A percentile compares a stretch with the other conserved stretches of the same genome.
These are phyloP conservation scores for Lampropteryx suffumata DNA, from an alignment of 2,888 invertebrate species.

Conservation along the genomic window DNA sequence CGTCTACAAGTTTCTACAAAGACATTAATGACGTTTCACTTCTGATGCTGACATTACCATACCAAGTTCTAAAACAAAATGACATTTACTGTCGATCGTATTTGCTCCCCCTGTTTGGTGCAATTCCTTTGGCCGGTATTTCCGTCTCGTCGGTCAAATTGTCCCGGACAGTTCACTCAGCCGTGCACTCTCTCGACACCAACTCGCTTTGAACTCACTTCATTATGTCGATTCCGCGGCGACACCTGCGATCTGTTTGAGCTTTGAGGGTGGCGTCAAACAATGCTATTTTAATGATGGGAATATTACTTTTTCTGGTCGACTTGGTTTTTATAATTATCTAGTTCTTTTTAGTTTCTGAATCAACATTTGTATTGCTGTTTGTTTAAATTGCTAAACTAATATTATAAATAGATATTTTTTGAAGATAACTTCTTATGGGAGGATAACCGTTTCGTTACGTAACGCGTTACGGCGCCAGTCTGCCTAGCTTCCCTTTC, in stretches of 20 bases:
- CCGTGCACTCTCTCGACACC: conserved; percentile 44
- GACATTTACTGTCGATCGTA: conserved; percentile 36
- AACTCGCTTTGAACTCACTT: conserved; percentile 58
- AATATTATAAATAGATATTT: no score
- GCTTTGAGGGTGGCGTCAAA: conserved; percentile 30
- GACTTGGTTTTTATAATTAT: background rate
- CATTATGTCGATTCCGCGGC: conserved; percentile 57
- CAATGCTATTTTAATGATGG: conserved; percentile 19
- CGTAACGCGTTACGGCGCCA: no score
- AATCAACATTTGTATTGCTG: no score
- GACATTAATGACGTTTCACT: no score
- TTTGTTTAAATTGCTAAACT: no score
- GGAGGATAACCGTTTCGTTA: no score
- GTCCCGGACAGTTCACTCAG: conserved; percentile 52
- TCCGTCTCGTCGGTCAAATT: conserved; percentile 57
- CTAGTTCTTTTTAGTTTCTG: background rate
- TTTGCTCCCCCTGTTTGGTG: conserved; percentile 41
- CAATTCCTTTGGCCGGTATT: conserved; percentile 46
- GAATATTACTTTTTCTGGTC: conserved; percentile 5
- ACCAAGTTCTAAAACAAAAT: conserved; percentile 37
- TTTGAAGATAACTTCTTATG: no score
- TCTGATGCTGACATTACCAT: no score
- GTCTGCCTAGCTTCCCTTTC: no score
- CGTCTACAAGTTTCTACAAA: no score
- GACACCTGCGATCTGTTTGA: conserved; percentile 47